phyloP scores from a whole-genome alignment of 2,888 invertebrate genomes.

The Electrophaes corylata region DNA sequence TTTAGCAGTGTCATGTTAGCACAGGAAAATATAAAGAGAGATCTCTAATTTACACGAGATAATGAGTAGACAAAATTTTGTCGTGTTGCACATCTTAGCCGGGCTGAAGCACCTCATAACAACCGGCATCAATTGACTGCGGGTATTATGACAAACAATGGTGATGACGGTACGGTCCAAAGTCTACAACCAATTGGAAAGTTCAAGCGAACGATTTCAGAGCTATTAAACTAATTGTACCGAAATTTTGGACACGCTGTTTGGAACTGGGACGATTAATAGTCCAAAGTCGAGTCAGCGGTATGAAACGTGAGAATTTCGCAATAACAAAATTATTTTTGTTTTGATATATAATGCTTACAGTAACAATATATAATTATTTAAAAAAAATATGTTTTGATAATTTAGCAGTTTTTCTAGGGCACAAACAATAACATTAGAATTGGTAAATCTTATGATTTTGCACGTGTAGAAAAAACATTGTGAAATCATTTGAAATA shows the following conservation, averaged over 20 bases:
- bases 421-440: not conserved
- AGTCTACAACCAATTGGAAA: slow-evolving; percentile 70
- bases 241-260: slow-evolving; percentile 22
- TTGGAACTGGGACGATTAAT: slow-evolving; percentile 19
- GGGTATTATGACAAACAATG: slow-evolving; percentile 62
- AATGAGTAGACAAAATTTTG: too few relatives aligned
- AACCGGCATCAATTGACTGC: slow-evolving; percentile 10
- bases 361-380: too few relatives aligned
- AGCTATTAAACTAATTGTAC: slow-evolving; percentile 36
- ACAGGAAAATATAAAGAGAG: too few relatives aligned
- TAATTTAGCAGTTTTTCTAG: slow-evolving; percentile 22
- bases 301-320: slow-evolving; percentile 16
- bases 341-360: too few relatives aligned
- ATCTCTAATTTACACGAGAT: too few relatives aligned
- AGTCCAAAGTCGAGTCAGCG: slow-evolving; percentile 23
- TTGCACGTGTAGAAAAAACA: not conserved
- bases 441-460: slow-evolving; percentile 9
- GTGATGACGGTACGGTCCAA: slow-evolving; percentile 63
- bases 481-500: not conserved
- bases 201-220: slow-evolving; percentile 55
- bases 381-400: slow-evolving; percentile 12
- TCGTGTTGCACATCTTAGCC: too few relatives aligned
- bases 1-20: too few relatives aligned
- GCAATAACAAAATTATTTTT: slow-evolving; percentile 6
- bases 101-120: too few relatives aligned